These are phyloP conservation scores for Chaetodon trifasciatus DNA, from an alignment of 2,797 vertebrate genomes.

Conservation along the genomic window DNA sequence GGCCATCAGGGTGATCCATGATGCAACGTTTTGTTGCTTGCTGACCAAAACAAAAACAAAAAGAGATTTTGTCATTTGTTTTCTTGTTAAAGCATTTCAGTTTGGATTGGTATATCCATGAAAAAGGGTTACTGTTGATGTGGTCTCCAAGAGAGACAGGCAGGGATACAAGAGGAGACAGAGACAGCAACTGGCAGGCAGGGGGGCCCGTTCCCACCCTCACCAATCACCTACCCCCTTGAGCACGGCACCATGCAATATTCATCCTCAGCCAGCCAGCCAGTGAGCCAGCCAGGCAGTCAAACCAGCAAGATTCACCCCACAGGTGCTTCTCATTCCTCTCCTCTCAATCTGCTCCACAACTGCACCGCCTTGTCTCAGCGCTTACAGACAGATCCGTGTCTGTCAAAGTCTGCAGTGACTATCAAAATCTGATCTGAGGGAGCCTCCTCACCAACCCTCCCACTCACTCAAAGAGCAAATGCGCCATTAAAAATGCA, in stretches of 20 bases:
- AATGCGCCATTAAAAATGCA: constrained; percentile 88
- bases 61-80: not conserved
- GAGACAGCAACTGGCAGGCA: constrained; percentile 57
- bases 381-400: constrained; percentile 68
- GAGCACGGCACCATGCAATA: constrained; percentile 83
- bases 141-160: constrained; percentile 33
- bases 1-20: not conserved
- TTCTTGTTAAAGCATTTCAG: not conserved
- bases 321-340: constrained; percentile 74
- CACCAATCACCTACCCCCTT: constrained; percentile 79
- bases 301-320: constrained; percentile 76
- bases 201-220: constrained; percentile 69
- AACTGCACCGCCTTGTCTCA: constrained; percentile 71
- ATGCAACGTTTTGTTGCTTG: not conserved
- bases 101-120: not conserved
- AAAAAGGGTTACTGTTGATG: not conserved
- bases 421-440: constrained; percentile 82
- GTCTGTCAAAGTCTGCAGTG: constrained; percentile 80
- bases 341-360: constrained; percentile 78
- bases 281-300: constrained; percentile 65
- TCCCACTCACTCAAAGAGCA: constrained; percentile 84
- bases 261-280: constrained; percentile 80
- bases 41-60: not conserved
- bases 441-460: constrained; percentile 66
- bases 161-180: constrained; percentile 50